Conservation (phyloP, 2,888 invertebrate genomes). For the Azorinus chamasolen region DNA sequence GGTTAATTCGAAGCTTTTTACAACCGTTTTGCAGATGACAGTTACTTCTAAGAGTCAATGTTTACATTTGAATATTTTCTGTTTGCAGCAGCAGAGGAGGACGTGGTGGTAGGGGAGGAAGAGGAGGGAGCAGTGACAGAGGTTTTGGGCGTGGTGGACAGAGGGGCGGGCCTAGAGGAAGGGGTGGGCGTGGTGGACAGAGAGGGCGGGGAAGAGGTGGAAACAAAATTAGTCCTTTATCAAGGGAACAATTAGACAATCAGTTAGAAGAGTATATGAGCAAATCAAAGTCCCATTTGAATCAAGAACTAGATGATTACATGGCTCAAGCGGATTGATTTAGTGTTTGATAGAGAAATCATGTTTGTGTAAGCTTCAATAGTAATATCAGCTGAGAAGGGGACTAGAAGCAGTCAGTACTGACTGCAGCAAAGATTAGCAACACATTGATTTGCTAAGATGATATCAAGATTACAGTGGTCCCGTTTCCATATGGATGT, state of each 20-base stretch:
- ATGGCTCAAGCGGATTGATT: slow-evolving; percentile 87
- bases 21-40: too few species aligned
- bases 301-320: slow-evolving; percentile 89
- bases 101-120: slow-evolving; percentile 68
- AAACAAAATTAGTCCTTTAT: slow-evolving; percentile 10
- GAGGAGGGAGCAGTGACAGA: slow-evolving; percentile 25
- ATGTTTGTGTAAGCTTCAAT: not conserved
- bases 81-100: slow-evolving; percentile 52
- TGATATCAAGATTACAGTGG: too few species aligned
- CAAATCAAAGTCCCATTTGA: slow-evolving; percentile 88
- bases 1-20: too few species aligned
- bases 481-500: too few species aligned
- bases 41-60: too few species aligned
- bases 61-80: too few species aligned
- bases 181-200: slow-evolving; percentile 68
- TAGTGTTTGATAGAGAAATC: not conserved
- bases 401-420: too few species aligned
- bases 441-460: too few species aligned
- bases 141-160: slow-evolving; percentile 44
- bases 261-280: slow-evolving; percentile 92
- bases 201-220: slow-evolving; percentile 63
- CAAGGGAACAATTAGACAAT: slow-evolving; percentile 89
- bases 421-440: too few species aligned
- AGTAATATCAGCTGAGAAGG: too few species aligned
- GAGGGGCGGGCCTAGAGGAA: slow-evolving; percentile 62